Evolutionary conservation across 2,113 vertebrate genomes (phyloP).

Genomic region (Monopterus albus): DNA sequence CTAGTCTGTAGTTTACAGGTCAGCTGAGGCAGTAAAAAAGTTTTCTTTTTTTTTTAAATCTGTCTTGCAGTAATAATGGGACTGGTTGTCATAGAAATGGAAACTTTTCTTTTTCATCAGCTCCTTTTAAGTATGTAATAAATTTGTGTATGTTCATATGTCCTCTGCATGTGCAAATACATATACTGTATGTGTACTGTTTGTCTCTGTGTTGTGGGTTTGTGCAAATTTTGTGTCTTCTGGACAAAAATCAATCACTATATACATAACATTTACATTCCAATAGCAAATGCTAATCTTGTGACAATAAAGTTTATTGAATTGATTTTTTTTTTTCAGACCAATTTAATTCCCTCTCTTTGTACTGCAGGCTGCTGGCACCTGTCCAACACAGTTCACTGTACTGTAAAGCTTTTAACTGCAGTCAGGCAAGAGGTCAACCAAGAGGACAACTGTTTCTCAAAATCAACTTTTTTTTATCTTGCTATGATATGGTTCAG

Average conservation of each 20-base stretch:
- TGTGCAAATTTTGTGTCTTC: neutral
- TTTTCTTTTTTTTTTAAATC: neutral
- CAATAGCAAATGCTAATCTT: conserved; percentile 3
- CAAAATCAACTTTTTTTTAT: conserved; percentile 65
- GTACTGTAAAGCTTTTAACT: conserved; percentile 34
- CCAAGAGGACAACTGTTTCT: conserved; percentile 41
- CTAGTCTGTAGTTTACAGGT: conserved; percentile 7
- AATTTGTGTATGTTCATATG: neutral
- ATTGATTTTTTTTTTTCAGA: neutral
- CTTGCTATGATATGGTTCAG: conserved; percentile 68
- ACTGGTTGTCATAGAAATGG: neutral
- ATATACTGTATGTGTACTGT: neutral
- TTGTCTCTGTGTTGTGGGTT: neutral
- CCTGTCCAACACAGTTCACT: conserved; percentile 33
- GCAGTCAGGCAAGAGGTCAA: conserved; percentile 55
- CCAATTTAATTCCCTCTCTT: conserved; percentile 1
- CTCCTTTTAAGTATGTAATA: neutral
- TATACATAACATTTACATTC: conserved; percentile 24
- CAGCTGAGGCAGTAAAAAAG: neutral
- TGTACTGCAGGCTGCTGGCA: conserved; percentile 24
- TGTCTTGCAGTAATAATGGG: neutral
- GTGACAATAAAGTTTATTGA: neutral
- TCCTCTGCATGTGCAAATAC: neutral
- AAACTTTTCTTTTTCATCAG: neutral
- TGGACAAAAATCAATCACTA: neutral